A percentile compares a stretch with the other conserved stretches of the same genome.
Evolutionary conservation across 2,888 invertebrate genomes (phyloP).

Genomic region (Tinea pellionella): DNA sequence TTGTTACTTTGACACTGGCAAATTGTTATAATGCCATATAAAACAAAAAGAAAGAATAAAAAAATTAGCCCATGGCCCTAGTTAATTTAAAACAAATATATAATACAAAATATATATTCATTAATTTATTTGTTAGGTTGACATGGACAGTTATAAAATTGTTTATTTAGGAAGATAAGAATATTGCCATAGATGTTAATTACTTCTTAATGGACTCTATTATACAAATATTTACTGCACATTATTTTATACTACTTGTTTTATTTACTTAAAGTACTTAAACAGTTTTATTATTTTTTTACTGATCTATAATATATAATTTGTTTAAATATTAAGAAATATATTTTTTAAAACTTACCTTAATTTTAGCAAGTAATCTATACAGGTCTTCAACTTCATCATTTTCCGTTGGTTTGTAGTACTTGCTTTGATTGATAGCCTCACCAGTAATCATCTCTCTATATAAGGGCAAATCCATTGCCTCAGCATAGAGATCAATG

Average conservation of each 20-base stretch:
- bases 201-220: neutral
- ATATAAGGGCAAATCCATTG: constrained; percentile 93
- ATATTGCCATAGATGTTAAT: neutral
- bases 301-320: neutral
- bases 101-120: too few species aligned
- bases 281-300: too few species aligned
- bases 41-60: too few species aligned
- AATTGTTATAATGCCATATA: too few species aligned
- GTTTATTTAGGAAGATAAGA: neutral
- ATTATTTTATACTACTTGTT: too few species aligned
- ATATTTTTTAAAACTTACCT: constrained; percentile 62
- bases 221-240: neutral
- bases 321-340: neutral
- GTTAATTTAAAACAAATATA: too few species aligned
- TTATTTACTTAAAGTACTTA: too few species aligned
- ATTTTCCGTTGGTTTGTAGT: constrained; percentile 82
- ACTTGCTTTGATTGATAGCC: constrained; percentile 81
- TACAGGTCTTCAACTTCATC: constrained; percentile 99
- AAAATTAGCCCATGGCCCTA: too few species aligned
- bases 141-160: neutral
- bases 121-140: too few species aligned
- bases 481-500: constrained; percentile 90
- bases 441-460: constrained; percentile 85
- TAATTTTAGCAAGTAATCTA: constrained; percentile 80
- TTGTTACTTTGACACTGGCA: too few species aligned